phyloP scores from a whole-genome alignment of 2,113 vertebrate species.

The Lucifuga dentata region DNA sequence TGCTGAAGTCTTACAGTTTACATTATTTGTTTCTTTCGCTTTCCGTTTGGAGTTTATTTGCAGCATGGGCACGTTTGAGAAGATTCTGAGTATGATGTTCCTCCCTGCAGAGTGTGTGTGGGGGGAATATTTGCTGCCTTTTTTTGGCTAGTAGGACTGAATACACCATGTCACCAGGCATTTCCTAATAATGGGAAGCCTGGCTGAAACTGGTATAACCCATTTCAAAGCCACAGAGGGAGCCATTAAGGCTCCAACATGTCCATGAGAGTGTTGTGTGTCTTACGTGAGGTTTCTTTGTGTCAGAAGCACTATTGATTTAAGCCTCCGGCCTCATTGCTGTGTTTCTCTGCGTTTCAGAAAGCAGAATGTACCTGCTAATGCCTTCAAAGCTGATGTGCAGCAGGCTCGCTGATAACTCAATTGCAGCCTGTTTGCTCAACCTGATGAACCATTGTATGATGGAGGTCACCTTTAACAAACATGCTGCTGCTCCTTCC shows the following conservation, averaged over 20 bases:
- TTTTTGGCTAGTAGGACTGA: too few relatives aligned
- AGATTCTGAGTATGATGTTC: too few relatives aligned
- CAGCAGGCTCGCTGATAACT: not conserved
- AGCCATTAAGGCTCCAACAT: constrained; percentile 37
- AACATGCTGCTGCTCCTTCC: too few relatives aligned
- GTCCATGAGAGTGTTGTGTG: constrained; percentile 19
- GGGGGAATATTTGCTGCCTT: too few relatives aligned
- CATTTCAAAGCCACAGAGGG: constrained; percentile 37
- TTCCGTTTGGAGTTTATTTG: too few relatives aligned
- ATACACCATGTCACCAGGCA: constrained; percentile 36
- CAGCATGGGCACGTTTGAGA: too few relatives aligned
- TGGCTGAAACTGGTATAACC: constrained; percentile 23
- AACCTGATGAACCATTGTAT: constrained; percentile 38
- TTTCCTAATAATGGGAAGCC: constrained; percentile 33
- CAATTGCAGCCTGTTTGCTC: constrained; percentile 13
- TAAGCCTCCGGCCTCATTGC: not conserved
- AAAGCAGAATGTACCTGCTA: not conserved
- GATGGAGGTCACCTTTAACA: constrained; percentile 24
- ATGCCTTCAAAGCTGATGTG: constrained; percentile 4
- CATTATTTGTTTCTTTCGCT: too few relatives aligned
- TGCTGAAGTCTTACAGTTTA: too few relatives aligned
- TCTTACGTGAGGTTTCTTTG: constrained; percentile 27
- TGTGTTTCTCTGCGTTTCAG: not conserved
- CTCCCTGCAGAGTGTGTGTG: too few relatives aligned
- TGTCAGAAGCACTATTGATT: constrained; percentile 5